Conservation (phyloP, 2,113 vertebrate species). For the Climacteris rufus region DNA sequence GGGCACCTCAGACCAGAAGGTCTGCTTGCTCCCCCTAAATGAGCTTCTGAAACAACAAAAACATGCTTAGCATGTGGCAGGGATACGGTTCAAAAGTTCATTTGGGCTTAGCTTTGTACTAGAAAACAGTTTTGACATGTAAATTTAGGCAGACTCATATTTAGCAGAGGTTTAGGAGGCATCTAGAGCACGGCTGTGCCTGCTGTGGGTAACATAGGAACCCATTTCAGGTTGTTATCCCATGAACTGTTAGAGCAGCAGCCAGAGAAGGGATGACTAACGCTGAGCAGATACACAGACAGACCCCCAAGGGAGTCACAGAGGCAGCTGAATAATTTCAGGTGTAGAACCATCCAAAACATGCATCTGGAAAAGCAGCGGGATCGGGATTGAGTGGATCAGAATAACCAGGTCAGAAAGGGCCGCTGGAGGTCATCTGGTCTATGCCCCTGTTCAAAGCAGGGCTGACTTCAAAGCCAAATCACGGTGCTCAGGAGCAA, state of each 20-base stretch:
- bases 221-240: not conserved
- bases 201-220: not conserved
- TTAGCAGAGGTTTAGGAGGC: not conserved
- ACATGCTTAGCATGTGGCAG: not conserved
- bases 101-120: not conserved
- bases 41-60: not conserved
- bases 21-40: not conserved
- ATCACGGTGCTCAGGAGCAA: not conserved
- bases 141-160: not conserved
- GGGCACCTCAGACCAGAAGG: constrained; percentile 18
- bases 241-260: not conserved
- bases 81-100: constrained; percentile 22
- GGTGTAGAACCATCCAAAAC: not conserved
- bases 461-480: not conserved
- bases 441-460: not conserved
- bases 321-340: not conserved
- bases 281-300: not conserved
- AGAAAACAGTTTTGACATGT: not conserved
- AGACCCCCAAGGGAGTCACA: not conserved
- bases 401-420: not conserved
- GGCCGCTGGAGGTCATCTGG: not conserved
- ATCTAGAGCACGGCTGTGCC: not conserved
- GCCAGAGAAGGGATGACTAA: not conserved
- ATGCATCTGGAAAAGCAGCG: not conserved
- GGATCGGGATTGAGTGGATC: not conserved